A percentile compares a stretch with the other conserved stretches of the same genome.
Evolutionary conservation across 2,797 vertebrate genomes (phyloP).

Genomic region (Chromobotia macracanthus): DNA sequence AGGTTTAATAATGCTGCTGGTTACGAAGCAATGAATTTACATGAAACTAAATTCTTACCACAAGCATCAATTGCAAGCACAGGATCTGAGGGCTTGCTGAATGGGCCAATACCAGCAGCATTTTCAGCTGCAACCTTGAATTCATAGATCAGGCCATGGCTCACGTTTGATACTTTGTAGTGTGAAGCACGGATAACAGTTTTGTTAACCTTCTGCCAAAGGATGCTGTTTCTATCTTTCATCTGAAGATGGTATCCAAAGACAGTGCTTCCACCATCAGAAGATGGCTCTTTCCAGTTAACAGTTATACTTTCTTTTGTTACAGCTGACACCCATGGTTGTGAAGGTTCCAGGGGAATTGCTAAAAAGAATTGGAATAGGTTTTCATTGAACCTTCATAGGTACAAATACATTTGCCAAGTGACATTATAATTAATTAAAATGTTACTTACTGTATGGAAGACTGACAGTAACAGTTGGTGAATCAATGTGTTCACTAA

Average conservation of each 20-base stretch:
- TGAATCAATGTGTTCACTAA: constrained; percentile 94
- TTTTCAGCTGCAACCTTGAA: constrained; percentile 97
- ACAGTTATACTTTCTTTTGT: constrained; percentile 90
- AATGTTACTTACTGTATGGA: constrained; percentile 90
- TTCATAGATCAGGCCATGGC: constrained; percentile 94
- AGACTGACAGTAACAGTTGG: constrained; percentile 84
- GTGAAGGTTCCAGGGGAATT: constrained; percentile 87
- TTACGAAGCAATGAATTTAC: background rate
- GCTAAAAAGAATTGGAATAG: constrained; percentile 72
- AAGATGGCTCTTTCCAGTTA: constrained; percentile 92
- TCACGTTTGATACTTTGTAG: constrained; percentile 88
- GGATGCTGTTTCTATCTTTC: constrained; percentile 96
- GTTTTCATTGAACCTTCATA: constrained; percentile 13
- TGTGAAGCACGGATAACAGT: constrained; percentile 93
- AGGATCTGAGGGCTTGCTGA: constrained; percentile 90
- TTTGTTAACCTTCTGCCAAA: constrained; percentile 95
- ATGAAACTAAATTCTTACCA: constrained; percentile 79
- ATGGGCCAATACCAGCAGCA: constrained; percentile 89
- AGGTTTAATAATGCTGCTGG: background rate
- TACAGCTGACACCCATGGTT: constrained; percentile 88
- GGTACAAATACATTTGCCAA: background rate
- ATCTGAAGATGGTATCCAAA: constrained; percentile 95
- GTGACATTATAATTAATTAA: constrained; percentile 6
- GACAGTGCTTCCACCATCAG: constrained; percentile 90
- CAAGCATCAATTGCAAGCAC: constrained; percentile 97